phyloP scores from a whole-genome alignment of 2,113 vertebrate species.

The Phycodurus eques region DNA sequence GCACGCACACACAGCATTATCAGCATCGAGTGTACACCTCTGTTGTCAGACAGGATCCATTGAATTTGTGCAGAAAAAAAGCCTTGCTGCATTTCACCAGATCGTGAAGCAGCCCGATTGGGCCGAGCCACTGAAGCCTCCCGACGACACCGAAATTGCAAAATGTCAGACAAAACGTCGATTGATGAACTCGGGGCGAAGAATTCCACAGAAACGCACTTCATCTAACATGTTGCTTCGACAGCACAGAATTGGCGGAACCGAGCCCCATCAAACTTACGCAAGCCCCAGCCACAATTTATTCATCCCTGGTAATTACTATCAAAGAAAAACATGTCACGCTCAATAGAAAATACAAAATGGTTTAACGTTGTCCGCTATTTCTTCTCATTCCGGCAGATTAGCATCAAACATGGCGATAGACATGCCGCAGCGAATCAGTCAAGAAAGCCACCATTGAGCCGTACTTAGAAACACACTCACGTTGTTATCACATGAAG shows the following conservation, averaged over 20 bases:
- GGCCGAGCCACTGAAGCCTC: slow-evolving; percentile 21
- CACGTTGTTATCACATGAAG: slow-evolving; percentile 22
- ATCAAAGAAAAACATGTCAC: slow-evolving; percentile 23
- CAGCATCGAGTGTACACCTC: slow-evolving; percentile 4
- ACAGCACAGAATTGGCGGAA: neutral
- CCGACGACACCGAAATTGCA: slow-evolving; percentile 12
- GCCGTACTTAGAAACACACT: slow-evolving; percentile 10
- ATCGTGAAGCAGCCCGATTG: slow-evolving; percentile 24
- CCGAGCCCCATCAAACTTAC: neutral
- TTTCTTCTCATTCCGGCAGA: slow-evolving; percentile 55
- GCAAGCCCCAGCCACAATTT: slow-evolving; percentile 22
- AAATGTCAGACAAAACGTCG: slow-evolving; percentile 32
- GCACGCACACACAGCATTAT: slow-evolving; percentile 24
- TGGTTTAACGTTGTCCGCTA: slow-evolving; percentile 35
- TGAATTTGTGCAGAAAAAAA: slow-evolving; percentile 31
- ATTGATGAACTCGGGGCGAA: slow-evolving; percentile 15
- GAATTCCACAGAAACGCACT: slow-evolving; percentile 4
- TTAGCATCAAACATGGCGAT: slow-evolving; percentile 61
- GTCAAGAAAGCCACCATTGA: slow-evolving; percentile 17
- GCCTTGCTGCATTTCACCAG: slow-evolving; percentile 25
- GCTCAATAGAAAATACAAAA: slow-evolving; percentile 38
- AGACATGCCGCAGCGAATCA: slow-evolving; percentile 37
- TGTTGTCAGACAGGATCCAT: slow-evolving; percentile 23
- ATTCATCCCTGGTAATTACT: slow-evolving; percentile 37
- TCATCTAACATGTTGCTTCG: neutral